Conservation (phyloP, 2,113 vertebrate species). For the Crotalus helleri region DNA sequence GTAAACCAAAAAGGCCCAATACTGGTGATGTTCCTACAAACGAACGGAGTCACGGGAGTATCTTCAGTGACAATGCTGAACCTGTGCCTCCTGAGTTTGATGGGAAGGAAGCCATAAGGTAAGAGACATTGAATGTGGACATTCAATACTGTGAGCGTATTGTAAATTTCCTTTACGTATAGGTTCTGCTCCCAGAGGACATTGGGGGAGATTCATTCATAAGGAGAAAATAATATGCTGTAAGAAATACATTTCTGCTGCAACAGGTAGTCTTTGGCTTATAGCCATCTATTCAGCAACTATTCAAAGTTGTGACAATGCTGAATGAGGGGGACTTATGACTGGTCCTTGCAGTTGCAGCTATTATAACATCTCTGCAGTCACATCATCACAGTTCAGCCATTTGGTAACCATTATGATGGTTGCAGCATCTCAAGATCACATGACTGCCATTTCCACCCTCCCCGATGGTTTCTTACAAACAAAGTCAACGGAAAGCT, state of each 20-base stretch:
- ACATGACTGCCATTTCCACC: neutral
- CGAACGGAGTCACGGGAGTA: conserved; percentile 54
- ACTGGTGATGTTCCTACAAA: conserved; percentile 52
- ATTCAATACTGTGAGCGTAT: accelerated
- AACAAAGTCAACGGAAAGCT: neutral
- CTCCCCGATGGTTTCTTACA: neutral
- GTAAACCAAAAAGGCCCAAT: conserved; percentile 38
- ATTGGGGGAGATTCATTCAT: neutral
- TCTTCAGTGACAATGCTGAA: conserved; percentile 66
- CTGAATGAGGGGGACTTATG: neutral
- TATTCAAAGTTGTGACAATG: neutral
- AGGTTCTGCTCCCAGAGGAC: accelerated
- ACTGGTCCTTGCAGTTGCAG: neutral
- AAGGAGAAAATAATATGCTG: neutral
- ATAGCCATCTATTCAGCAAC: neutral
- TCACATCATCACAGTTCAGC: neutral
- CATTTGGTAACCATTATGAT: neutral
- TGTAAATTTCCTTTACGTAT: neutral
- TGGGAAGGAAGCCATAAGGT: conserved; percentile 90
- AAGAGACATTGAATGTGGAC: accelerated
- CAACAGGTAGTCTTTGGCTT: neutral
- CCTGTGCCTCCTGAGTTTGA: conserved; percentile 77
- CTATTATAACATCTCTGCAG: neutral
- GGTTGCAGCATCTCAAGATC: neutral
- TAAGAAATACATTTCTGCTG: neutral